Evolutionary conservation across 1,140 invertebrate species (phyloP).

Genomic region (Triops cancriformis): DNA sequence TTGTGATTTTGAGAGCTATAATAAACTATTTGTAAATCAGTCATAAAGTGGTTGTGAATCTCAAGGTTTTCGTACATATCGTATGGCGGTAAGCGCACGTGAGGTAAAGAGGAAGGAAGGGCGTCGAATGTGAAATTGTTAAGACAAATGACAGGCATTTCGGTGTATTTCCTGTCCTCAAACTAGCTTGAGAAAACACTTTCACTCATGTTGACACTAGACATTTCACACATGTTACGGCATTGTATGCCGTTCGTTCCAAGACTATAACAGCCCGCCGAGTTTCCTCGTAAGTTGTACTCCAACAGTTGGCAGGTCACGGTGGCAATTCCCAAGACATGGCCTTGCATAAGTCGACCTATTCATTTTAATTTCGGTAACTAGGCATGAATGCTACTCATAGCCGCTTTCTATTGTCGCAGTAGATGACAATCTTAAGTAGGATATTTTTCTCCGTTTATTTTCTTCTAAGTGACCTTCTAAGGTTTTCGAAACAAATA

Average conservation of each 20-base stretch:
- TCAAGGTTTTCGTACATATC: background rate
- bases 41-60: background rate
- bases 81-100: background rate
- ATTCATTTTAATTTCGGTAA: too few relatives aligned
- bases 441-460: too few relatives aligned
- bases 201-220: background rate
- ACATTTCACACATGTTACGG: background rate
- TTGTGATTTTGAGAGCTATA: background rate
- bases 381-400: too few relatives aligned
- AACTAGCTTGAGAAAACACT: background rate
- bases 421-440: too few relatives aligned
- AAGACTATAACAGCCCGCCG: background rate
- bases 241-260: background rate
- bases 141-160: background rate
- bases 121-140: background rate
- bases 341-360: too few relatives aligned
- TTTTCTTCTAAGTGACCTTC: too few relatives aligned
- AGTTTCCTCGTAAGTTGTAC: background rate
- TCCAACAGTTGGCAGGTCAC: too few relatives aligned
- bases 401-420: too few relatives aligned
- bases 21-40: background rate
- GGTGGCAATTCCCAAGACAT: too few relatives aligned
- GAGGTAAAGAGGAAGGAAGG: background rate
- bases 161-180: background rate
- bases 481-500: too few relatives aligned